These are phyloP conservation scores for Saccostrea cuccullata DNA, from an alignment of 1,140 invertebrate genomes.

Conservation along the genomic window DNA sequence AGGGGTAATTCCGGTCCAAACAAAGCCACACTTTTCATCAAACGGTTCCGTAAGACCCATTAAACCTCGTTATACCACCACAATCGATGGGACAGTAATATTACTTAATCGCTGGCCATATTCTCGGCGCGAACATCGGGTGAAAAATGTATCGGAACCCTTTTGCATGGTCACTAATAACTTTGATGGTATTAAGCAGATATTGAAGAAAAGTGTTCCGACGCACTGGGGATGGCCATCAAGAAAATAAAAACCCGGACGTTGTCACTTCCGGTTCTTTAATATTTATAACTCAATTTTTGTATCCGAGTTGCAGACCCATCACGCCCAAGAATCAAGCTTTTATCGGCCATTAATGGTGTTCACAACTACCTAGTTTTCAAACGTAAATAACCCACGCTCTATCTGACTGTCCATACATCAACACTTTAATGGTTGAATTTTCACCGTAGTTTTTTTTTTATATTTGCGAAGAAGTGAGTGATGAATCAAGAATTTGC, in stretches of 20 bases:
- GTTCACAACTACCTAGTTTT: too few species aligned
- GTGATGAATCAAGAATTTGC: too few species aligned
- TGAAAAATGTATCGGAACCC: not conserved
- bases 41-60: conserved; percentile 6
- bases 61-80: conserved; percentile 11
- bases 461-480: too few species aligned
- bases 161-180: conserved; percentile 24
- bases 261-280: not conserved
- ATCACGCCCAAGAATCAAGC: not conserved
- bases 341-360: too few species aligned
- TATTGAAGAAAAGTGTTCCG: conserved; percentile 16
- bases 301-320: not conserved
- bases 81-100: conserved; percentile 1
- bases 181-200: not conserved
- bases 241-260: conserved; percentile 21
- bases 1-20: conserved; percentile 14
- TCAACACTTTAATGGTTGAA: too few species aligned
- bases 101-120: conserved; percentile 16
- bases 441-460: too few species aligned
- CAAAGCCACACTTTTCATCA: not conserved
- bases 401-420: too few species aligned
- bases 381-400: too few species aligned
- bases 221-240: not conserved
- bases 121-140: not conserved
- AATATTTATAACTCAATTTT: not conserved